Evolutionary conservation across 2,888 invertebrate genomes (phyloP).

Genomic region (Scaptomyza polygonia): DNA sequence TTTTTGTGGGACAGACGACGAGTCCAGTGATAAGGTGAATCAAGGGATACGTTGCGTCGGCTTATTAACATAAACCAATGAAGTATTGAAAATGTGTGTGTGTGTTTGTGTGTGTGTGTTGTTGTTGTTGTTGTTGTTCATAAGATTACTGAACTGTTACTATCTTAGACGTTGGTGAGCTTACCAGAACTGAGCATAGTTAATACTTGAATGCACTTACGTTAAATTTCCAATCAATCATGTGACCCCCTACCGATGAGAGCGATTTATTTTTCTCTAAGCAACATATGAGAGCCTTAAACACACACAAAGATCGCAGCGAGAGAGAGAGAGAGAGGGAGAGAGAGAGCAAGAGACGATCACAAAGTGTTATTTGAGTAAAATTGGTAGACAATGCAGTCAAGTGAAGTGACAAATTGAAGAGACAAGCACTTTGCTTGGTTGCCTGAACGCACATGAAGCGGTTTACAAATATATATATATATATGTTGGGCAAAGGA

Average conservation of each 20-base stretch:
- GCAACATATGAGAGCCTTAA: constrained; percentile 15
- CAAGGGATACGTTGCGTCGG: constrained; percentile 29
- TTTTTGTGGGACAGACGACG: constrained; percentile 12
- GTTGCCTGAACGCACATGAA: constrained; percentile 51
- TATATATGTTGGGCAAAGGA: constrained; percentile 44
- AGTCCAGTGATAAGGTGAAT: constrained; percentile 49
- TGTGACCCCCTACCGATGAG: constrained; percentile 72
- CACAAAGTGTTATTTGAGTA: constrained; percentile 63
- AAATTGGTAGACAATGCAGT: constrained; percentile 30
- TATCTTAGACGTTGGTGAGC: constrained; percentile 34
- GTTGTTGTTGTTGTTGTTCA: constrained; percentile 19
- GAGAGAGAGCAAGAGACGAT: constrained; percentile 5
- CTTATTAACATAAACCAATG: constrained; percentile 78
- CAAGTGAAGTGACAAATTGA: constrained; percentile 67
- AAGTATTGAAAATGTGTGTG: constrained; percentile 41
- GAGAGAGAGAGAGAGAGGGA: background rate
- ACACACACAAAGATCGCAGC: too few species aligned
- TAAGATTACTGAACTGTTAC: constrained; percentile 42
- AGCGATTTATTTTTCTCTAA: constrained; percentile 33
- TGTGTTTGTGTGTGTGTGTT: constrained; percentile 8
- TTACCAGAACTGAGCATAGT: constrained; percentile 29
- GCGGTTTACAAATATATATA: constrained; percentile 39
- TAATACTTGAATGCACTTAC: constrained; percentile 71
- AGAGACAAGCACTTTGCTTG: constrained; percentile 30
- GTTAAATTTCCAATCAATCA: constrained; percentile 66